These are phyloP conservation scores for Felis catus DNA, from an alignment of 2,113 vertebrate genomes.

Conservation along the genomic window DNA sequence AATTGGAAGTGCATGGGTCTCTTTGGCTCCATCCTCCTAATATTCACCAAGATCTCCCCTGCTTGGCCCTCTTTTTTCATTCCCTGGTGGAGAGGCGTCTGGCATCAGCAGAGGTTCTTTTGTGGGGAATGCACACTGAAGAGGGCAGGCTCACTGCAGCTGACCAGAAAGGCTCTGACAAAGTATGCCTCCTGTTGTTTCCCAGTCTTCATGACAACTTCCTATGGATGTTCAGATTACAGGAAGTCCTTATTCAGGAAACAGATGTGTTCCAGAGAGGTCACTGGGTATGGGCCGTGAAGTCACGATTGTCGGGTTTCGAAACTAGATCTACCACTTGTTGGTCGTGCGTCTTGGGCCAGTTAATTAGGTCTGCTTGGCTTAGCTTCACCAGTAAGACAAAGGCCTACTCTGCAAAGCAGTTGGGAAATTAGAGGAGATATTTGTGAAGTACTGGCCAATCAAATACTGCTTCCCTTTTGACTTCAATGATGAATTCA, in stretches of 20 bases:
- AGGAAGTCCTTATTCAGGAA: constrained; percentile 58
- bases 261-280: constrained; percentile 28
- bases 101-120: constrained; percentile 51
- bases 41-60: constrained; percentile 52
- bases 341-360: constrained; percentile 19
- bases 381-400: neutral
- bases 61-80: constrained; percentile 38
- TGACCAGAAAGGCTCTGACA: constrained; percentile 53
- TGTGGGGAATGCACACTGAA: constrained; percentile 15
- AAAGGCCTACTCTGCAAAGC: constrained; percentile 20
- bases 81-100: neutral
- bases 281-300: neutral
- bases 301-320: constrained; percentile 42
- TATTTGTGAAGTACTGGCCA: neutral
- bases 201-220: constrained; percentile 40
- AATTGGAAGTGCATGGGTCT: constrained; percentile 72
- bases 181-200: constrained; percentile 45
- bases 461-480: constrained; percentile 20
- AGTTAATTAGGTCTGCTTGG: constrained; percentile 23
- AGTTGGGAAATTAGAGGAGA: constrained; percentile 15
- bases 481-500: constrained; percentile 2
- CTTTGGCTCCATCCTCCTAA: constrained; percentile 45
- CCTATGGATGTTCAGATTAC: constrained; percentile 39
- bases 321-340: constrained; percentile 11
- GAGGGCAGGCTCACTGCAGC: neutral